Evolutionary conservation across 2,888 invertebrate species (phyloP), one percentile per base, ranked within the genome.

Genomic region (Acanthosepion lycidas): DNA sequence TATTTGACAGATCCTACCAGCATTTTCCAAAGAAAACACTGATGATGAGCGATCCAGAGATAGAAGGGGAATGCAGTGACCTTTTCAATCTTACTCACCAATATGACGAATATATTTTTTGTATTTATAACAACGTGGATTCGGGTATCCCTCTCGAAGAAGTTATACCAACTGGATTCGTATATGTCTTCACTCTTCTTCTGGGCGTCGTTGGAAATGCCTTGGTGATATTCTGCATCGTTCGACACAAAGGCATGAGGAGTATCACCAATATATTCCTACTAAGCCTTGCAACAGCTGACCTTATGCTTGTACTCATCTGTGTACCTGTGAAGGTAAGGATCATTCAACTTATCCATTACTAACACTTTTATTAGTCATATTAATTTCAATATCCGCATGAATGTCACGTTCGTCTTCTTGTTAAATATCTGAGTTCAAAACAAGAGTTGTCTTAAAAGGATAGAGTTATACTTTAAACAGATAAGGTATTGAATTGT

Each of bases 251-350:
- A 93, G 97, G 98, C 78, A 98, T 98, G 98, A 97, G 98, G 96
- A 98, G 98, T 96, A 98, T 97, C 92, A 98, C 98, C n/a, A 98
- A 98, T 96, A 98, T 98, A 94, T 98, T 98, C 96, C 97, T 98
- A 91, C 98, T 98, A 42, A 98, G 98, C 96, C 97, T 98, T 95
- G 98, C 98, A 18, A 98, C 98, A 0, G 98, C 98, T 20, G 98
- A 98, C 97, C 97, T 98, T 9, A 97, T 98, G 93, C 98, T 98
- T 93, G 98, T 98, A 95, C 97, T 98, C 95, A 98, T 98, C 96
- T 98, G 98, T 97, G 98, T 98, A 95, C 98, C 98, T 15, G 98
- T 98, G 20, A 98, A 98, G 98, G 98, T 98, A 97, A 97, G 97
- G n/a, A 78, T 9, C 23, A 23, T 59, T 59, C 0, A n/a, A 15